Base-by-base conservation (phyloP, 1,140 invertebrate genomes). In the Nephila pilipes region DNA sequence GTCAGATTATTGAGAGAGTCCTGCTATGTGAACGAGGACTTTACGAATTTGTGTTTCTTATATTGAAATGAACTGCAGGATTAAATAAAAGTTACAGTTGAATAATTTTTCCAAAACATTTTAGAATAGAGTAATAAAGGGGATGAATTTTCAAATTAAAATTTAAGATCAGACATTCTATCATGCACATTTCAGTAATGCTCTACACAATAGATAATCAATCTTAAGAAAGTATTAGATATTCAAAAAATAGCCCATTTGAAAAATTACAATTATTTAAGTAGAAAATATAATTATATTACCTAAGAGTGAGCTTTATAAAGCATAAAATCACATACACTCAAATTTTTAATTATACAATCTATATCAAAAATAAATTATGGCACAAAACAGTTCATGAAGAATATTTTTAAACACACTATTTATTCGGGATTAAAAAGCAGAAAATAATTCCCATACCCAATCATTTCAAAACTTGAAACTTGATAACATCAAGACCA, bases 351-450 rank as follows among this genome's bases (percentile, higher is more conserved):
- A 5, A 75, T 75, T 36, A 75, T 14, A 18, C 32, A 75, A 32
- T 32, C 12, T 20, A 14, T 75, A 75, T 75, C 69, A 75, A 75
- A 75, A 75, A 75, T 75, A 32, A 75, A 20, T 32, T 75, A 75
- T 75, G 69, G 69, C 69, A 75, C 69, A 69, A 69, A 22, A 29
- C n/a, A 18, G 32, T 36, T 32, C 25, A 32, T 32, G 18, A 29
- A 75, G 29, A 75, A 75, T 18, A 20, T 75, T 75, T 32, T 18
- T 29, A 36, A 75, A 14, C 25, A 75, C 12, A 46, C 46, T 46
- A 46, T 46, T 46, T 10, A 46, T 46, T 46, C 8, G 8, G 38
- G 8, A 5, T 46, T 1, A 46, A 46, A 46, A 46, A 46, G 25
- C 32, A 75, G 14, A 75, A 75, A 75, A 75, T 75, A 75, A 32